A percentile compares a stretch with the other conserved stretches of the same genome.
These are phyloP conservation scores for Macrochelys suwanniensis DNA, from an alignment of 2,797 vertebrate species.

Conservation along the genomic window DNA sequence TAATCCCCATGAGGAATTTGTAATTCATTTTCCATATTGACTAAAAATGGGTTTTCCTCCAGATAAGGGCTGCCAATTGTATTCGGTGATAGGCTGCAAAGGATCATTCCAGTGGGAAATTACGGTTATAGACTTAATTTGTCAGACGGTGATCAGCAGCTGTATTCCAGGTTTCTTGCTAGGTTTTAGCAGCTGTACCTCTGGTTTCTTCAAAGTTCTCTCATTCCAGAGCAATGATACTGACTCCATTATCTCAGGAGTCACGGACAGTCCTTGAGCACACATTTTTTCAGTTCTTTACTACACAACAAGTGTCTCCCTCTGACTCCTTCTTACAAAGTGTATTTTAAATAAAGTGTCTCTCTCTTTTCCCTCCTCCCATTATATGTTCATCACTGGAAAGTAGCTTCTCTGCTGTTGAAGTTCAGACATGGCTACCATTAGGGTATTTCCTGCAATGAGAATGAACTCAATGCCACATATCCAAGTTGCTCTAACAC, in stretches of 20 bases:
- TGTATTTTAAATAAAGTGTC: neutral
- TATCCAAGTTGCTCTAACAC: neutral
- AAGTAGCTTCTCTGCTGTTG: neutral
- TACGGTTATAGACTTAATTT: neutral
- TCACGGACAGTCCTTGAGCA: neutral
- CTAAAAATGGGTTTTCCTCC: neutral
- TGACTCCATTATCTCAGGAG: neutral
- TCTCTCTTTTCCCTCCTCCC: neutral
- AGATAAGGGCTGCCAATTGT: neutral
- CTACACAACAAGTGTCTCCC: neutral
- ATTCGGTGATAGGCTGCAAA: neutral
- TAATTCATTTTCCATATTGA: neutral
- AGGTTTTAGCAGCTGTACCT: neutral
- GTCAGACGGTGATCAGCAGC: neutral
- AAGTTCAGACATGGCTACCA: neutral
- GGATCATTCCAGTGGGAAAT: neutral
- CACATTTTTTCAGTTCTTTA: neutral
- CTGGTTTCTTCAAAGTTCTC: neutral
- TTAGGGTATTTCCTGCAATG: neutral
- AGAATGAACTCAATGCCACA: neutral
- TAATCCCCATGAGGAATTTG: neutral
- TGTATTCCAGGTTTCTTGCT: neutral
- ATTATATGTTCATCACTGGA: neutral
- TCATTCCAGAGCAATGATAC: neutral
- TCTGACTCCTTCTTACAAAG: slow-evolving; percentile 9